These are phyloP conservation scores for Antheraea pernyi DNA, from an alignment of 1,140 invertebrate species.

Conservation along the genomic window DNA sequence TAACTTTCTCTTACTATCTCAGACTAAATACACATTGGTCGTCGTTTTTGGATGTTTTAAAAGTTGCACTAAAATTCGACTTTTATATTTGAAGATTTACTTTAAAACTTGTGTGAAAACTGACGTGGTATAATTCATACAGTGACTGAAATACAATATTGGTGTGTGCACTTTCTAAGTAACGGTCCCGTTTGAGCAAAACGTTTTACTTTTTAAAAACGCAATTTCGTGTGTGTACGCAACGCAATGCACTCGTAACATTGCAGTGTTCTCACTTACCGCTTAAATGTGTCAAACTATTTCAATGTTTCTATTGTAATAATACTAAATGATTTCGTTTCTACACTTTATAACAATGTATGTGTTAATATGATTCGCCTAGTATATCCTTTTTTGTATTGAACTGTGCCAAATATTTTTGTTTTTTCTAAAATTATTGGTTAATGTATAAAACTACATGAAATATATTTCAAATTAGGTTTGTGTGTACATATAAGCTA, in stretches of 20 bases:
- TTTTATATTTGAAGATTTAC: too few species aligned
- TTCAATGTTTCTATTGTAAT: not conserved
- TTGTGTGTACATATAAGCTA: too few species aligned
- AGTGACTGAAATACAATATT: not conserved
- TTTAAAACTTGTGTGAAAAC: too few species aligned
- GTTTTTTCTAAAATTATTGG: too few species aligned
- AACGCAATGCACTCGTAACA: conserved; percentile 11
- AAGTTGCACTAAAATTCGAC: too few species aligned
- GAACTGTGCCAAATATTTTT: not conserved
- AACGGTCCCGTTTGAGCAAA: not conserved
- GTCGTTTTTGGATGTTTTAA: too few species aligned
- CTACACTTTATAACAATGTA: not conserved
- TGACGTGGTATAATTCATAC: too few species aligned
- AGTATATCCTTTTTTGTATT: not conserved
- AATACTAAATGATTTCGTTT: not conserved
- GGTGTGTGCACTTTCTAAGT: not conserved
- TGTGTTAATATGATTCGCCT: not conserved
- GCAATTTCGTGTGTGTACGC: conserved; percentile 6
- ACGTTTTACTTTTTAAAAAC: not conserved
- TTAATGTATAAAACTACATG: too few species aligned
- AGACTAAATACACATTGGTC: too few species aligned
- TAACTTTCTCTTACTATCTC: too few species aligned
- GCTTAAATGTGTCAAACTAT: not conserved
- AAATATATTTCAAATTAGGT: too few species aligned
- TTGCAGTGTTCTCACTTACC: conserved; percentile 6